A percentile compares a stretch with the other conserved stretches of the same genome.
These are phyloP conservation scores for Ptychadena robeensis DNA, from an alignment of 2,797 vertebrate species.

Conservation along the genomic window DNA sequence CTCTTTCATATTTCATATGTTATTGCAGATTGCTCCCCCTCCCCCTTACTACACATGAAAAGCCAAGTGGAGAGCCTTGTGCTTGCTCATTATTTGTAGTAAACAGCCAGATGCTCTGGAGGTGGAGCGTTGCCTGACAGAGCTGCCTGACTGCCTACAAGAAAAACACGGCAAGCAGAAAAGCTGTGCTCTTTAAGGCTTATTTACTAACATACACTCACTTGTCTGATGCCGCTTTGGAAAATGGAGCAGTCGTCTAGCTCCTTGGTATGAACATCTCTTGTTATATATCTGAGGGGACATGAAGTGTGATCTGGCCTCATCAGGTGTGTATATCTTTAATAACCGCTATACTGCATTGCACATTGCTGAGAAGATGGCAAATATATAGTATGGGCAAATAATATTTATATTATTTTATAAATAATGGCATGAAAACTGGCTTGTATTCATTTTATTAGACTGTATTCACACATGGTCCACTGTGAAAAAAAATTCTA, in stretches of 20 bases:
- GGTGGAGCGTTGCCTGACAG: constrained; percentile 67
- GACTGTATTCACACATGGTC: no score
- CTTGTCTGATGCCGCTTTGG: background rate
- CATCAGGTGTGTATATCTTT: constrained; percentile 32
- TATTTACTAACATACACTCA: constrained; percentile 7
- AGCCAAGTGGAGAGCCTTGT: constrained; percentile 63
- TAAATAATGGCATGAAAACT: no score
- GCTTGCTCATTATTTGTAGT: constrained; percentile 67
- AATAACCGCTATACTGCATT: background rate
- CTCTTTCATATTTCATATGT: constrained; percentile 44
- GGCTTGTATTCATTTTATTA: background rate
- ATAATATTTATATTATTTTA: no score
- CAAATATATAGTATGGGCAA: no score
- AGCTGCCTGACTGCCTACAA: constrained; percentile 51
- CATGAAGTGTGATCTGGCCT: background rate
- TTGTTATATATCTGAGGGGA: constrained; percentile 19
- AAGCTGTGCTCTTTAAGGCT: constrained; percentile 24
- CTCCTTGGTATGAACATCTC: background rate
- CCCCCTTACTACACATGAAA: constrained; percentile 44
- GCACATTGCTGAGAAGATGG: background rate
- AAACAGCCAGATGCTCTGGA: constrained; percentile 74
- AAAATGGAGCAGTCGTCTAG: background rate
- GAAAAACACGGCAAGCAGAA: constrained; percentile 40
- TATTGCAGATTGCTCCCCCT: constrained; percentile 44
- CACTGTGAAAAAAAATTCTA: no score